phyloP scores from a whole-genome alignment of 2,113 vertebrate genomes.

The Aleadryas rufinucha region DNA sequence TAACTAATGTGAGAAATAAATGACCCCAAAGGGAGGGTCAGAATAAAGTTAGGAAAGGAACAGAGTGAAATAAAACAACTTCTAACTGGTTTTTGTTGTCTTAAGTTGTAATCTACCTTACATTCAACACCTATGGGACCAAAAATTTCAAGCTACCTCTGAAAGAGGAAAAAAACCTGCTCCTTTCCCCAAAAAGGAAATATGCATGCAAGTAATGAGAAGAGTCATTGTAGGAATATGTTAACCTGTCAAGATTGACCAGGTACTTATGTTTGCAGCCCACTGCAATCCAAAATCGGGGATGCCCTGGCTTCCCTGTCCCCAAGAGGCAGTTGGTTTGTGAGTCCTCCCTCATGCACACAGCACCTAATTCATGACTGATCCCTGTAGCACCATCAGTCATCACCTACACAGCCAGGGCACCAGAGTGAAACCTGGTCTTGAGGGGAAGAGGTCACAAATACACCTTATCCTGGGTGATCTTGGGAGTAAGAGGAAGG shows the following conservation, averaged over 20 bases:
- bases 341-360: background rate
- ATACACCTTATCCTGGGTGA: background rate
- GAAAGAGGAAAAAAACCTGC: background rate
- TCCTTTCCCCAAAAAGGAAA: background rate
- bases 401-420: background rate
- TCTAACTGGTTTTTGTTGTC: background rate
- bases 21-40: slow-evolving; percentile 35
- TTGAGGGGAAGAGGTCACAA: background rate
- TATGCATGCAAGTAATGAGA: background rate
- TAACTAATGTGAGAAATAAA: slow-evolving; percentile 52
- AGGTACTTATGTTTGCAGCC: background rate
- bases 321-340: rapidly evolving
- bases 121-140: background rate
- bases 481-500: background rate
- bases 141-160: background rate
- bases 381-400: background rate
- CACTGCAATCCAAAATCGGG: background rate
- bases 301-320: background rate
- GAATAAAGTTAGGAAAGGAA: slow-evolving; percentile 20
- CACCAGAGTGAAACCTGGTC: background rate
- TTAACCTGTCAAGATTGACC: background rate
- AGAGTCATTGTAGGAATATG: background rate
- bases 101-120: background rate
- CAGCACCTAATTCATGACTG: background rate
- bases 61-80: background rate